Conservation (phyloP, 1,140 invertebrate genomes). For the Vanessa tameamea region DNA sequence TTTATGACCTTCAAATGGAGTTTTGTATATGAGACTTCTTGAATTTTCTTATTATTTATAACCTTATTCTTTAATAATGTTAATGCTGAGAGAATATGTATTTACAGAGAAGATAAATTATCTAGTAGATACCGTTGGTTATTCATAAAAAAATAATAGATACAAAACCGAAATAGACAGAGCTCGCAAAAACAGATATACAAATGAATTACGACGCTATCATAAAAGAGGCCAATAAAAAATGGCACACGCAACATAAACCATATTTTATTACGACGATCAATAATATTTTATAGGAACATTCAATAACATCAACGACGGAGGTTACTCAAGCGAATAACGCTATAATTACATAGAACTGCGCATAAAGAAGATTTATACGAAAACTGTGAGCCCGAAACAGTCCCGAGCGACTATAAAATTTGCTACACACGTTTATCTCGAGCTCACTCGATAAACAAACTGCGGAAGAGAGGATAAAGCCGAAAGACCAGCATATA, state of each 20-base stretch:
- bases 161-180: constrained; percentile 13
- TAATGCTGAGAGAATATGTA: not conserved
- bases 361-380: constrained; percentile 74
- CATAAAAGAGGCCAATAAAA: constrained; percentile 60
- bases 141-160: constrained; percentile 14
- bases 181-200: constrained; percentile 45
- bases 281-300: constrained; percentile 75
- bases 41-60: not conserved
- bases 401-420: constrained; percentile 63
- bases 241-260: constrained; percentile 64
- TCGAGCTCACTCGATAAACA: constrained; percentile 66
- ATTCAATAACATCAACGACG: constrained; percentile 71
- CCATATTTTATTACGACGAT: constrained; percentile 69
- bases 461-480: constrained; percentile 66
- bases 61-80: not conserved
- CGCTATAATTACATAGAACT: constrained; percentile 69
- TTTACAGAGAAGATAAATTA: not conserved
- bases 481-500: constrained; percentile 73
- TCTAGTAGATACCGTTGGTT: not conserved
- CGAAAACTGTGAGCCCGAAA: constrained; percentile 51
- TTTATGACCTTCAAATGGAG: no score
- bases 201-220: constrained; percentile 51
- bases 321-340: constrained; percentile 67
- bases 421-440: constrained; percentile 63
- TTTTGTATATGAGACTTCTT: no score